Conservation (phyloP, 2,888 invertebrate species). For the Phengaris alcon region DNA sequence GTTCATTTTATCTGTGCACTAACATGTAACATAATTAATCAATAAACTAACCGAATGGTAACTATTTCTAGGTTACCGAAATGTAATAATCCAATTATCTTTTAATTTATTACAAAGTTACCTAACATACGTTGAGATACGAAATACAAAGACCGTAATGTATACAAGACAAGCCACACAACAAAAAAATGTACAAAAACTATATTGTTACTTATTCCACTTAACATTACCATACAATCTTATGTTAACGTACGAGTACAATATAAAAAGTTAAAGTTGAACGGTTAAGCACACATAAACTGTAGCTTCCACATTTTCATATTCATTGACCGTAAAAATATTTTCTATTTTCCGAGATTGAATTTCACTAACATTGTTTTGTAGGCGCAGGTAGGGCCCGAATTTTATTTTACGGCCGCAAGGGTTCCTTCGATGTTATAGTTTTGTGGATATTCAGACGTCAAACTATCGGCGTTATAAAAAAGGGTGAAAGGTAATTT, state of each 20-base stretch:
- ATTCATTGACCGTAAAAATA: slow-evolving; percentile 76
- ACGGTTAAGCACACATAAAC: slow-evolving; percentile 55
- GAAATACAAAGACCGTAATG: background rate
- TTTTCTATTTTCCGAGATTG: slow-evolving; percentile 75
- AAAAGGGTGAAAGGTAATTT: slow-evolving; percentile 13
- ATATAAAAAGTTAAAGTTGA: slow-evolving; percentile 46
- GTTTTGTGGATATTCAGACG: slow-evolving; percentile 38
- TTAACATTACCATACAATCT: slow-evolving; percentile 14
- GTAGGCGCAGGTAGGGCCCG: slow-evolving; percentile 62
- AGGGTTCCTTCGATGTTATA: slow-evolving; percentile 41
- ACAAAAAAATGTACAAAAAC: slow-evolving; percentile 5
- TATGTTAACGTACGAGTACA: slow-evolving; percentile 12
- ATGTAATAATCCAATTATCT: no score
- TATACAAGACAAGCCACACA: background rate
- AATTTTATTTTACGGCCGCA: slow-evolving; percentile 56
- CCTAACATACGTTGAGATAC: background rate
- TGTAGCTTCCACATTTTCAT: slow-evolving; percentile 64
- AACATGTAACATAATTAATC: background rate
- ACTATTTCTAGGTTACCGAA: no score
- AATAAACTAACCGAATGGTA: background rate
- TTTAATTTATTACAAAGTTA: background rate
- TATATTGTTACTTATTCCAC: background rate
- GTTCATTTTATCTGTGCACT: no score
- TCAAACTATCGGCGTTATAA: slow-evolving; percentile 40
- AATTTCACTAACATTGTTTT: slow-evolving; percentile 71